phyloP scores from a whole-genome alignment of 2,113 vertebrate species.

The Ariopsis seemanni region DNA sequence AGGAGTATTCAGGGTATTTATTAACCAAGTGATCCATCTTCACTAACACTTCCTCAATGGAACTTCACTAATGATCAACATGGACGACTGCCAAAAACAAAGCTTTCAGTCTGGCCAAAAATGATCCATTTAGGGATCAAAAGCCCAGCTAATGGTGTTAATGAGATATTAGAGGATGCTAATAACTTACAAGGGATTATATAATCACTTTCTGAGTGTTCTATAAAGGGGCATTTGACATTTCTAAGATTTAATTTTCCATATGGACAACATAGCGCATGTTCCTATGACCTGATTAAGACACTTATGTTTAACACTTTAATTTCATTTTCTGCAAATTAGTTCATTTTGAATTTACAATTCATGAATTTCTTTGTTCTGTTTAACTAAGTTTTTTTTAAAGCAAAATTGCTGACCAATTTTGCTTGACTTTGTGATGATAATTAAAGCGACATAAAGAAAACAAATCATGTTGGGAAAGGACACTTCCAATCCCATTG shows the following conservation, averaged over 20 bases:
- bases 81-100: constrained; percentile 40
- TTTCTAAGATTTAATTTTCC: background rate
- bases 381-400: background rate
- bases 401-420: background rate
- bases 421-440: background rate
- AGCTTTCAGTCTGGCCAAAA: constrained; percentile 33
- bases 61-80: constrained; percentile 32
- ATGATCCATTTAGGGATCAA: constrained; percentile 31
- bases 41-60: constrained; percentile 2
- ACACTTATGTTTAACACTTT: background rate
- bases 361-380: background rate
- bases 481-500: constrained; percentile 11
- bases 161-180: constrained; percentile 13
- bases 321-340: background rate
- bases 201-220: background rate
- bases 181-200: constrained; percentile 5
- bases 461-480: constrained; percentile 62
- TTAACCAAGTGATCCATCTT: constrained; percentile 43
- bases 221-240: background rate
- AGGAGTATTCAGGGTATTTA: constrained; percentile 29
- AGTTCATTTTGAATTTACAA: background rate
- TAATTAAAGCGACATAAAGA: constrained; percentile 20
- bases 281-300: background rate
- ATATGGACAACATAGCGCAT: background rate
- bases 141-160: constrained; percentile 15